Conservation (phyloP, 2,888 invertebrate species). For the Apodemia mormo region DNA sequence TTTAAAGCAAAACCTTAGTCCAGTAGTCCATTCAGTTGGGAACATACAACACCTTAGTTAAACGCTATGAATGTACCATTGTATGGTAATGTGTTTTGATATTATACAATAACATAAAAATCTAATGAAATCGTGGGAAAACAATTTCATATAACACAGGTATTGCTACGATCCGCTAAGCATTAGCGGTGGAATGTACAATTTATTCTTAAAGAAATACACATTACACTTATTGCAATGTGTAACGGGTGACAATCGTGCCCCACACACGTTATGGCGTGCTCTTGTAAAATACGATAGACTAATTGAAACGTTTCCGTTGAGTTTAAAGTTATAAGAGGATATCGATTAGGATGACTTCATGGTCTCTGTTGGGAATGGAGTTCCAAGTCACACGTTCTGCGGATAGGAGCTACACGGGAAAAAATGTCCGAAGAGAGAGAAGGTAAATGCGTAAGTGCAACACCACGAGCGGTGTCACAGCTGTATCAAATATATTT, state of each 20-base stretch:
- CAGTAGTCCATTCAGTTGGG: neutral
- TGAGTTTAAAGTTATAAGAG: neutral
- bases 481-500: too few relatives aligned
- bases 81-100: conserved; percentile 8
- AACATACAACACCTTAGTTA: neutral
- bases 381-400: too few relatives aligned
- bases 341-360: too few relatives aligned
- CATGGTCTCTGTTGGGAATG: too few relatives aligned
- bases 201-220: conserved; percentile 35
- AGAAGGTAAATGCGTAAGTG: too few relatives aligned
- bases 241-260: conserved; percentile 41
- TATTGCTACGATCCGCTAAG: conserved; percentile 52
- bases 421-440: too few relatives aligned
- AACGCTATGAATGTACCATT: conserved; percentile 20
- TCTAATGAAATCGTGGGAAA: conserved; percentile 61
- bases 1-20: neutral
- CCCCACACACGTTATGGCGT: conserved; percentile 31
- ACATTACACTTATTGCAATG: conserved; percentile 39
- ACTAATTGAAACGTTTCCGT: conserved; percentile 23
- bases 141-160: conserved; percentile 66
- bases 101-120: conserved; percentile 27
- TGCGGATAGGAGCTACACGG: too few relatives aligned
- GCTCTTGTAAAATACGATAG: conserved; percentile 20
- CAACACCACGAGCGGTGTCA: too few relatives aligned
- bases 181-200: conserved; percentile 48